phyloP scores from a whole-genome alignment of 2,797 vertebrate species.

The Rhadinocentrus ornatus region DNA sequence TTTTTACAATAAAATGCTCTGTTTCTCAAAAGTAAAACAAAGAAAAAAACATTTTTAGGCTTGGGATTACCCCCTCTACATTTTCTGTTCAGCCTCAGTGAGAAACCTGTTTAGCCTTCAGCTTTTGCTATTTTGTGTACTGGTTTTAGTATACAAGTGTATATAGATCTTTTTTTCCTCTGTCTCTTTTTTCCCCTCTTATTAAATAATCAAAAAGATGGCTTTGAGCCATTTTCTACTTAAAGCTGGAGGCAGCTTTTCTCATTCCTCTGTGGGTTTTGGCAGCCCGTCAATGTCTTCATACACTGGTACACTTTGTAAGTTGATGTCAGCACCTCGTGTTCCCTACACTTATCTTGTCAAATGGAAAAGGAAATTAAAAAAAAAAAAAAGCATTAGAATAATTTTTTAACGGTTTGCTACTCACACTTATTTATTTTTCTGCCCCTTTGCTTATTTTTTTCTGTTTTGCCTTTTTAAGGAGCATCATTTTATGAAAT shows the following conservation, averaged over 20 bases:
- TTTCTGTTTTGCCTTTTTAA: slow-evolving; percentile 59
- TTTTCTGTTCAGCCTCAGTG: slow-evolving; percentile 61
- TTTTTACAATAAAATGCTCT: slow-evolving; percentile 59
- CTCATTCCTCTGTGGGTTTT: slow-evolving; percentile 70
- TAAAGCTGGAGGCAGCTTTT: slow-evolving; percentile 81
- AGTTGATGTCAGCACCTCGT: slow-evolving; percentile 72
- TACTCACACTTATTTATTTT: slow-evolving; percentile 79
- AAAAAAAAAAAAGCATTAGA: slow-evolving; percentile 63
- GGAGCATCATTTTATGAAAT: slow-evolving; percentile 70
- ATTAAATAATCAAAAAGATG: slow-evolving; percentile 70
- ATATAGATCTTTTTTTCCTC: slow-evolving; percentile 70
- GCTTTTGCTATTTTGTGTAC: slow-evolving; percentile 80
- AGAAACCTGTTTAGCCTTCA: slow-evolving; percentile 78
- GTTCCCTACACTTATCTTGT: slow-evolving; percentile 70
- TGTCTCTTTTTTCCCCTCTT: slow-evolving; percentile 63
- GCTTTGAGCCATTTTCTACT: slow-evolving; percentile 78
- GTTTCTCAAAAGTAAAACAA: slow-evolving; percentile 35
- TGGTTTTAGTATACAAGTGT: slow-evolving; percentile 69
- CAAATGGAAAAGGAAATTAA: slow-evolving; percentile 59
- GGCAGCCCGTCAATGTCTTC: slow-evolving; percentile 75
- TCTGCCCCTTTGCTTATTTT: slow-evolving; percentile 65
- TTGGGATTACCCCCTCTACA: slow-evolving; percentile 46
- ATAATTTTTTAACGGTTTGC: slow-evolving; percentile 72
- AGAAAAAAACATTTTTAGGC: slow-evolving; percentile 44
- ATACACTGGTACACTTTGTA: slow-evolving; percentile 84